These are phyloP conservation scores for Cecidostiba fungosa DNA, from an alignment of 2,888 invertebrate genomes.

Conservation along the genomic window DNA sequence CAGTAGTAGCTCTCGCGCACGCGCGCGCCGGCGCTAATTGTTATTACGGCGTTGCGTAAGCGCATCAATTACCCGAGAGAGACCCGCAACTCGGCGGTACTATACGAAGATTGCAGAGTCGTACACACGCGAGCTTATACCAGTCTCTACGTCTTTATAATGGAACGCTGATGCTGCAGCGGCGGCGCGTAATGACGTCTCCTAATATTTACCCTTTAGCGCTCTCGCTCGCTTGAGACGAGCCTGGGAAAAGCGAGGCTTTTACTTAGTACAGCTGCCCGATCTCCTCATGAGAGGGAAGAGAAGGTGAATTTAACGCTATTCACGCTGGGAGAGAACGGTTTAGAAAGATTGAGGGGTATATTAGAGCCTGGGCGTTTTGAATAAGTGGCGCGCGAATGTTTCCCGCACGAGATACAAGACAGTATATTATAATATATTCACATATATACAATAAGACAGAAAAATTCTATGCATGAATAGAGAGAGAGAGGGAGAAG, in stretches of 20 bases:
- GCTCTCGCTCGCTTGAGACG: conserved; percentile 29
- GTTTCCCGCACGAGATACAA: too few species aligned
- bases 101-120: conserved; percentile 64
- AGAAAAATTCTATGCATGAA: neutral
- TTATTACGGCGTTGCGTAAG: conserved; percentile 75
- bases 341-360: neutral
- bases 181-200: conserved; percentile 31
- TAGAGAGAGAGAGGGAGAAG: too few species aligned
- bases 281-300: neutral
- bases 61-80: conserved; percentile 70
- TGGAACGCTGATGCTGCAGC: conserved; percentile 34
- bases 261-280: neutral
- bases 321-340: neutral
- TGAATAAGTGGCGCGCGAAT: neutral
- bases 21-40: conserved; percentile 70
- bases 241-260: neutral
- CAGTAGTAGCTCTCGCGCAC: conserved; percentile 1
- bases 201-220: conserved; percentile 52
- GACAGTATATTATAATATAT: too few species aligned
- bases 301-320: neutral
- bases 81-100: conserved; percentile 26
- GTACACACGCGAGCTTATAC: conserved; percentile 62
- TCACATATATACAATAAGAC: neutral
- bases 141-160: conserved; percentile 1
- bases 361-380: neutral